These are phyloP conservation scores for Pseudochromis fuscus DNA, from an alignment of 2,797 vertebrate species.

Conservation along the genomic window DNA sequence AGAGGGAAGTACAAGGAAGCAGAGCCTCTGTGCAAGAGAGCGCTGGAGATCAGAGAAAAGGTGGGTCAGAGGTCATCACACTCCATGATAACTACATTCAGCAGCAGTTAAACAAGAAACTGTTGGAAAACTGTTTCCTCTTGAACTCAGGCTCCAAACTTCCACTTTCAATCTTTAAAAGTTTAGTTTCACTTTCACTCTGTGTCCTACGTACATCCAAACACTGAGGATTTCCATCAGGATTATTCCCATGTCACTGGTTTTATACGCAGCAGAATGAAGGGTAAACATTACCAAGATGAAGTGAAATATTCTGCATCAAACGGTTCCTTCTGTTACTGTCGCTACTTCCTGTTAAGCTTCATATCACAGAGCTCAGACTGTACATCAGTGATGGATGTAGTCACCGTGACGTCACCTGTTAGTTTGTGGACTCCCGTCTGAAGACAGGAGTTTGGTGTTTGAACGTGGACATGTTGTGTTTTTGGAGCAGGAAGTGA, in stretches of 20 bases:
- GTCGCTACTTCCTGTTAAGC: no score
- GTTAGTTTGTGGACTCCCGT: no score
- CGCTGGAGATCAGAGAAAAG: constrained; percentile 88
- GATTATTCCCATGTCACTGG: not conserved
- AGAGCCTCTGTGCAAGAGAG: constrained; percentile 88
- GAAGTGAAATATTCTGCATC: not conserved
- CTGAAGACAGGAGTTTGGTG: no score
- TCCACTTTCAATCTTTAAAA: constrained; percentile 1
- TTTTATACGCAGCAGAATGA: not conserved
- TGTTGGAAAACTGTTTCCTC: no score
- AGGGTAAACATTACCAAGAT: not conserved
- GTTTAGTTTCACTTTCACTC: constrained; percentile 14
- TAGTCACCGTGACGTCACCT: no score
- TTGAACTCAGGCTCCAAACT: not conserved
- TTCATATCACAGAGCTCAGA: not conserved
- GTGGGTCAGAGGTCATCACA: constrained; percentile 72
- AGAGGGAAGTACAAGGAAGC: constrained; percentile 93
- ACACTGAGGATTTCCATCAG: not conserved
- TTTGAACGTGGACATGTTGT: no score
- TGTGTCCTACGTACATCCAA: not conserved
- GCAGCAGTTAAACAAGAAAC: not conserved
- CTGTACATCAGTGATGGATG: no score
- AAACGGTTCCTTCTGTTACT: no score
- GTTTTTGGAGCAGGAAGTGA: no score
- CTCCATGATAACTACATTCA: not conserved